Evolutionary conservation across 2,888 invertebrate genomes (phyloP), one percentile per base, ranked within the genome.

Genomic region (Epirrhoe tristata): DNA sequence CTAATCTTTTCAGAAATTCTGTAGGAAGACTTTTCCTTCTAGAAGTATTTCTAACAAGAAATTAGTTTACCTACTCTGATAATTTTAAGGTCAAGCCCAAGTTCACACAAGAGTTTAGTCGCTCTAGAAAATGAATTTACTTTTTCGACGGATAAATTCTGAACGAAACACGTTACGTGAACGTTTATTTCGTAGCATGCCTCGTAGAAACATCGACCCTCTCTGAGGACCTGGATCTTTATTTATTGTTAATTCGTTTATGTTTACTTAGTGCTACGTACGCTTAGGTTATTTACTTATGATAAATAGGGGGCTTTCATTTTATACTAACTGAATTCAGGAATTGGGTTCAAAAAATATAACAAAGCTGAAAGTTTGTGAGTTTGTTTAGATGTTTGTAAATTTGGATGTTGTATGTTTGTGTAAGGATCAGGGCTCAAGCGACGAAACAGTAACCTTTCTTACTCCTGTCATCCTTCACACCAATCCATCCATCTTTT

Each of bases 131-230:
- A 55, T 55, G 1, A 50, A 55, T 14, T 16, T 52, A 52, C 24
- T 2, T 55, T 57, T 24, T 14, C n/a, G 24, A 14, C 10, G 12
- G 43, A 55, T 56, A 50, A 39, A 60, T 5, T 59, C 16, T 10
- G 36, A 56, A 46, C 39, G 51, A 51, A 57, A 52, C 63, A 24
- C 31, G 50, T 34, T 39, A 53, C 46, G 16, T n/a, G 12, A 34
- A 62, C 55, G 31, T 52, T 57, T 36, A 63, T 52, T 57, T 57
- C 5, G 12, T 31, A 57, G 14, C 57, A 57, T 57, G 39, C 52
- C 56, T 62, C 43, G 57, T 4, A 57, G 12, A 14, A 57, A 57
- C 16, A 52, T 43, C 60, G 17, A 46, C 61, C n/a, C 8, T 51
- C 56, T 39, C 60, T 1, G 17, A 36, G 43, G 39, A 43, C 31